Evolutionary conservation across 2,888 invertebrate species (phyloP), one percentile per base, ranked within the genome.

Genomic region (Eulithis testata): DNA sequence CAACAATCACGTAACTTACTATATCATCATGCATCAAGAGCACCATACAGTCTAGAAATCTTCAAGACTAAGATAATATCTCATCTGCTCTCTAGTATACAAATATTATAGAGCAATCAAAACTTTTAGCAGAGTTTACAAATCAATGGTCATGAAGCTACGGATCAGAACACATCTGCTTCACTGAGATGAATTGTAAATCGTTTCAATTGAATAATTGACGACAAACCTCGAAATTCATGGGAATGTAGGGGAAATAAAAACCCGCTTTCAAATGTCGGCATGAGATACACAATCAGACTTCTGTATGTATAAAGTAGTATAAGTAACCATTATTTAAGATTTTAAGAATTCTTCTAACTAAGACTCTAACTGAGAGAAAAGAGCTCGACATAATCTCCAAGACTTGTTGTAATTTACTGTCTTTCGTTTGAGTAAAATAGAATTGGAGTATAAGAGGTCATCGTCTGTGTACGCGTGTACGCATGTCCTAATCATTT

Each of bases 141-240:
- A 60, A 59, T 53, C 37, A 60, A 60, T 53, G 65, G 8, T 12
- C 27, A n/a, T 36, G n/a, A 12, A 59, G 43, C n/a, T 52, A 49
- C 55, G 61, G 54, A 62, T 60, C 60, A 63, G 11, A 21, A 51
- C 67, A 67, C 64, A 70, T 69, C 70, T 70, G 72, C 60, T 58
- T 68, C 52, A 63, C 57, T 60, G 31, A 53, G 45, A 52, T 55
- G 44, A 69, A 59, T 66, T 52, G 64, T 65, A 52, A 37, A 64
- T 44, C 54, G 67, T 58, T 63, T 43, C 66, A 64, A 69, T 72
- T 72, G 66, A 62, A 69, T 69, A 65, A 69, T 69, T 66, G 69
- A 58, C 59, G 68, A 21, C 55, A 43, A 58, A 54, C 66, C 54
- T 60, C 51, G 62, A 65, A 62, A 55, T 49, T 65, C 62, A 66